Percentiles rank a stretch among this genome's conserved stretches.
phyloP scores from a whole-genome alignment of 2,888 invertebrate species.

The Drepanosiphum platanoidis region DNA sequence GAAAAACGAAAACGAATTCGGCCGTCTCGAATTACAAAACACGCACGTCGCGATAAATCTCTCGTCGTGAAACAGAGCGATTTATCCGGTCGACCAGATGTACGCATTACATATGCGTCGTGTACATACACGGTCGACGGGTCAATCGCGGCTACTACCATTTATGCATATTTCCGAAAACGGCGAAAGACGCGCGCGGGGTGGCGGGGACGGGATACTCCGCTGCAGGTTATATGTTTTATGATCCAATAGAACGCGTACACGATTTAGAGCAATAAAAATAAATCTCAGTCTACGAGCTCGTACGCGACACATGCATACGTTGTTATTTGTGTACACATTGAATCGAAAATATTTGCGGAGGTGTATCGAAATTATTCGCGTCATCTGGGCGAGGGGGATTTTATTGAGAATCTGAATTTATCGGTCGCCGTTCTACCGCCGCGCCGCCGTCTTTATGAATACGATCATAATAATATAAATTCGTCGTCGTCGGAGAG shows the following conservation, averaged over 20 bases:
- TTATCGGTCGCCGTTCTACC: conserved; percentile 31
- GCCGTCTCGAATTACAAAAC: conserved; percentile 47
- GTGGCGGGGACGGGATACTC: no score
- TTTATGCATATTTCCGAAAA: conserved; percentile 36
- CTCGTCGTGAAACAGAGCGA: conserved; percentile 20
- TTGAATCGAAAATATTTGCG: conserved; percentile 29
- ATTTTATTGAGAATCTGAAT: conserved; percentile 54
- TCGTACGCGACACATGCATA: not conserved
- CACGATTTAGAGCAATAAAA: conserved; percentile 36
- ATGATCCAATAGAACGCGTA: conserved; percentile 28
- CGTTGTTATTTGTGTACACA: not conserved
- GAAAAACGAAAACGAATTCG: no score
- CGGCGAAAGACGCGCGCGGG: not conserved
- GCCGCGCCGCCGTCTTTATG: conserved; percentile 2
- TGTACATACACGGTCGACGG: no score
- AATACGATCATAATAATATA: conserved; percentile 27
- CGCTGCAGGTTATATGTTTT: conserved; percentile 7
- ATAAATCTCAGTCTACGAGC: conserved; percentile 10
- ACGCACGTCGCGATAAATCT: conserved; percentile 47
- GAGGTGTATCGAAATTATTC: conserved; percentile 46
- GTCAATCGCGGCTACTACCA: conserved; percentile 15
- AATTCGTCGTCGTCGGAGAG: not conserved
- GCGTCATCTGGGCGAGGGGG: conserved; percentile 36
- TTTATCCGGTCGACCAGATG: conserved; percentile 43
- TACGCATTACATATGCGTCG: not conserved